A percentile compares a stretch with the other conserved stretches of the same genome.
phyloP scores from a whole-genome alignment of 2,797 vertebrate species.

The Smutsia temminckii region DNA sequence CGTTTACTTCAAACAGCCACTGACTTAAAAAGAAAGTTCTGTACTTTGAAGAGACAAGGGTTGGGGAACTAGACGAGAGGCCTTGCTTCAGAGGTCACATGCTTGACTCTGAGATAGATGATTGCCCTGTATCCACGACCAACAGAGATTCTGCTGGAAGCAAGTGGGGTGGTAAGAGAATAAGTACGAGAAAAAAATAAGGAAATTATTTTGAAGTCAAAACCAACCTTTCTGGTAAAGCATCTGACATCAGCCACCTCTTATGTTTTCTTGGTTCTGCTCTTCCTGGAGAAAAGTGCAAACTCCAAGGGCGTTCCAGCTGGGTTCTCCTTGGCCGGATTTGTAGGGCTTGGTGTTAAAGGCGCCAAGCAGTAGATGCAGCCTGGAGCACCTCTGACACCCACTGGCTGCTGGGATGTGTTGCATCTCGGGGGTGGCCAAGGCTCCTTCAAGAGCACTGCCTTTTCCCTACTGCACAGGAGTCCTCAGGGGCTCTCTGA shows the following conservation, averaged over 20 bases:
- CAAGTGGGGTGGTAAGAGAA: neutral
- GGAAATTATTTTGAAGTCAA: neutral
- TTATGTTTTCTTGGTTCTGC: neutral
- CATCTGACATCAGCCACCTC: neutral
- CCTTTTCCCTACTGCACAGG: neutral
- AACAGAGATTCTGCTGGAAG: neutral
- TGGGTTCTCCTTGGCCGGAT: neutral
- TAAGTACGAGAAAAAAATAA: neutral
- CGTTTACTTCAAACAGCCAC: neutral
- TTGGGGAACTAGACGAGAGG: neutral
- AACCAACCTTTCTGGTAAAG: neutral
- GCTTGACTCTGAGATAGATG: neutral
- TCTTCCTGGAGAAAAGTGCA: neutral
- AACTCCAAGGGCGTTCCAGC: neutral
- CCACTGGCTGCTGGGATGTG: fast-evolving
- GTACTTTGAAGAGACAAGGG: neutral
- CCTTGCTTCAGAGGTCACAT: neutral
- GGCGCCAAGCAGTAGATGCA: fast-evolving
- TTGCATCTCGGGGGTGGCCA: neutral
- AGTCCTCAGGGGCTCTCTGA: too few relatives aligned
- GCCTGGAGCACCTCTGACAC: neutral
- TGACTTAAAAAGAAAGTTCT: neutral
- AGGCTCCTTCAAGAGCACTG: too few relatives aligned
- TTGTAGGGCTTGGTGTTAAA: neutral
- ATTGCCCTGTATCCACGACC: neutral